Conservation (phyloP, 2,797 vertebrate genomes). For the Sebastes minor region DNA sequence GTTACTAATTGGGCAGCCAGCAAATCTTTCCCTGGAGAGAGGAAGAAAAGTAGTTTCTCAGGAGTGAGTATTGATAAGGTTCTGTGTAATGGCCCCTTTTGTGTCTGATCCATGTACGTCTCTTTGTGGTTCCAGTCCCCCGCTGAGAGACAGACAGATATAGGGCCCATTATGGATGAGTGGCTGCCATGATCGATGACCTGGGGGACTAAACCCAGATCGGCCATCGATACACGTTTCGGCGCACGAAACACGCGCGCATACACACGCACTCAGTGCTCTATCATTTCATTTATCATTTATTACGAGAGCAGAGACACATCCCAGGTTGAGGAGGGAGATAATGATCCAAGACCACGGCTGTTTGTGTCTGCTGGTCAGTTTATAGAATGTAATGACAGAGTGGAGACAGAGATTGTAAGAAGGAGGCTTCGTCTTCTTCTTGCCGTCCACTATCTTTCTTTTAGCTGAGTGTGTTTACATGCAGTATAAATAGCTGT, state of each 20-base stretch:
- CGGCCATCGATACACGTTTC: constrained; percentile 46
- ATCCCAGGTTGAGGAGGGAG: constrained; percentile 24
- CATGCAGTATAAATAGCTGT: neutral
- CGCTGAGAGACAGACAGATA: constrained; percentile 61
- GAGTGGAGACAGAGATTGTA: neutral
- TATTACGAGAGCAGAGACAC: constrained; percentile 44
- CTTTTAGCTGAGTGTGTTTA: neutral
- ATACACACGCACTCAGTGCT: neutral
- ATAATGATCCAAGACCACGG: constrained; percentile 19
- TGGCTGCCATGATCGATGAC: constrained; percentile 59
- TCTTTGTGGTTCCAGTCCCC: constrained; percentile 47
- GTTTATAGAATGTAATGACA: constrained; percentile 1
- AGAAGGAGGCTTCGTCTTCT: neutral
- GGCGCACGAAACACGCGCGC: neutral
- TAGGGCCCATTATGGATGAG: constrained; percentile 63
- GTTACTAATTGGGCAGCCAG: constrained; percentile 45
- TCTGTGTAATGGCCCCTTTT: constrained; percentile 67
- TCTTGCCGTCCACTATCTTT: neutral
- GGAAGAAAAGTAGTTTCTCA: constrained; percentile 63
- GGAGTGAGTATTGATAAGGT: constrained; percentile 62
- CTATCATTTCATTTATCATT: constrained; percentile 63
- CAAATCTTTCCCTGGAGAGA: constrained; percentile 53
- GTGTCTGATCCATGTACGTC: constrained; percentile 54
- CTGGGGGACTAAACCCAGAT: constrained; percentile 40
- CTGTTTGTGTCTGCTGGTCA: constrained; percentile 27